A percentile compares a stretch with the other conserved stretches of the same genome.
These are phyloP conservation scores for Virgularia gustaviana DNA, from an alignment of 92 coral and sea anemone species.

Conservation along the genomic window DNA sequence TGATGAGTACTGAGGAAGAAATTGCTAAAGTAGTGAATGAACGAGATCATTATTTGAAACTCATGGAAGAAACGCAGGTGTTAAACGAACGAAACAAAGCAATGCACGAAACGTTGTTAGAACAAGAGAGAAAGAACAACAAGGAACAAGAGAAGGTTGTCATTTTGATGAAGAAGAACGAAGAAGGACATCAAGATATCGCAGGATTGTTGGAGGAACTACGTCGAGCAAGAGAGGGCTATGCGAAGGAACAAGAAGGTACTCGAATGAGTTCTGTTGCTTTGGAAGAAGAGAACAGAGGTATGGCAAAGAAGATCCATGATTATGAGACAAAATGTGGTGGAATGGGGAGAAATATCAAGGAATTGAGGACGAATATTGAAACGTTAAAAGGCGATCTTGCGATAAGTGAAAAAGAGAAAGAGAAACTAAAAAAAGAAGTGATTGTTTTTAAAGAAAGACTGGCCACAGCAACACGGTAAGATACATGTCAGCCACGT, in stretches of 20 bases:
- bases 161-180: conserved; percentile 15
- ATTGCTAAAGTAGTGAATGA: background rate
- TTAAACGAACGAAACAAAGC: conserved; percentile 13
- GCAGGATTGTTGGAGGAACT: conserved; percentile 9
- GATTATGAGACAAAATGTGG: background rate
- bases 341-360: background rate
- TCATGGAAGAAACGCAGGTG: background rate
- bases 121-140: background rate
- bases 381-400: background rate
- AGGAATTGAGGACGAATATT: background rate
- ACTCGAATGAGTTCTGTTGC: background rate
- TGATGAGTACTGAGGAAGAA: conserved; percentile 30
- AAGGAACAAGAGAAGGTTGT: background rate
- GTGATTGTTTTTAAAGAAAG: too few species aligned
- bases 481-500: too few species aligned
- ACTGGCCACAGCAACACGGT: too few species aligned
- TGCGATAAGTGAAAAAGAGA: background rate
- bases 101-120: background rate
- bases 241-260: background rate
- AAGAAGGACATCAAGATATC: background rate
- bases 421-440: conserved; percentile 7
- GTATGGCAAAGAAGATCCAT: background rate
- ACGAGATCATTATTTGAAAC: conserved; percentile 14
- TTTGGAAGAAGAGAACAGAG: background rate
- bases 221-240: background rate